Base-by-base conservation (phyloP, 2,113 vertebrate species). In the Oryzias melastigma region DNA sequence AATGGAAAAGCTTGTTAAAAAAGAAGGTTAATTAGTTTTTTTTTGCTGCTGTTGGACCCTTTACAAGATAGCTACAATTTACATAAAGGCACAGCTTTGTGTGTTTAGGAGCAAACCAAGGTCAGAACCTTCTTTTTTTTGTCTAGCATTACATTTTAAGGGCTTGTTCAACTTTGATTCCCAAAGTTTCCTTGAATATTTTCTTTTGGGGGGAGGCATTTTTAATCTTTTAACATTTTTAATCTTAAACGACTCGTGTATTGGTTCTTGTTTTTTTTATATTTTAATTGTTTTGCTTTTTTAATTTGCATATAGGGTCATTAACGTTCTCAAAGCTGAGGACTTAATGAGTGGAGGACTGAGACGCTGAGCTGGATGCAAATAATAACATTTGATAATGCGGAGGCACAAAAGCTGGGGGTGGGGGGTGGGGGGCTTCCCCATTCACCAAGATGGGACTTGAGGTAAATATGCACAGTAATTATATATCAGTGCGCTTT, bases 341-440 rank as follows among this genome's bases (percentile, higher is more conserved):
- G 75, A 87, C 67, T 84, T 88, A 86, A 87, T 88, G 81, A 87
- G 83, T 63, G 82, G 79, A 87, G 70, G 68, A 83, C 75, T 77
- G 87, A 89, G 82, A 86, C 83, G 84, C 85, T 57, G 77, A 79
- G 78, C 68, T 24, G 77, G 78, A 88, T 79, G 86, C 86, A 89
- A 88, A 89, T 89, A 89, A 85, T 83, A 87, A 89, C 86, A 86
- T 86, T 71, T 75, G 83, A 88, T 86, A 87, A 85, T 79, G 84
- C 71, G 45, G 61, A 62, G 76, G 51, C 53, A 88, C 81, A 87
- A 85, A 87, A 80, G 83, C 78, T 81, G 71, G 35, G 35, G 10
- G 73, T 73, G 73, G 58, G 71, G 35, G 35, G 10, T 71, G 73
- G 73, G 61, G 83, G 53, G 75, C 82, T 69, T 66, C 65, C 68